Base-by-base conservation (phyloP, 2,797 vertebrate species). In the Leucoraja ocellata region DNA sequence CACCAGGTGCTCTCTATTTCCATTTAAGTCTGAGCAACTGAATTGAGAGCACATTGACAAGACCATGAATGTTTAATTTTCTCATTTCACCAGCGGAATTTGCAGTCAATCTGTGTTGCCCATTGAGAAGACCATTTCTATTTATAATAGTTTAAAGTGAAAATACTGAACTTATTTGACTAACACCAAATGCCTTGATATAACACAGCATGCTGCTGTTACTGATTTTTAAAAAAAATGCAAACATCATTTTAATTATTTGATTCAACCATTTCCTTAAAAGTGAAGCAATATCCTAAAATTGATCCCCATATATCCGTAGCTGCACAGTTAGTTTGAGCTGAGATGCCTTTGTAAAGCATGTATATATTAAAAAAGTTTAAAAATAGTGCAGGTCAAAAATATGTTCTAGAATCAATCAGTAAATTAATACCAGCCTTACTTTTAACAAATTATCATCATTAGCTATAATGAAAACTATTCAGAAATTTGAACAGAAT, bases 41-140 rank as follows among this genome's bases (percentile, higher is more conserved):
- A 88, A 68, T 68, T 68, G 61, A 88, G n/a, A 28, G n/a, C 61
- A 88, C 61, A 21, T 6, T 88, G n/a, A 88, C n/a, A 65, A 88
- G 83, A 65, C 83, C n/a, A 88, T 88, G 10, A 88, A 88, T 63
- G 65, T 36, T 68, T 68, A 88, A 88, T 36, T 36, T 88, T 65
- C 2, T 88, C n/a, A 88, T 65, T 88, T 68, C 61, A 65, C 1
- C 21, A 8, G 2, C 36, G 16, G 61, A 68, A 88, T 65, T 65
- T 86, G 58, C 83, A 86, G 6, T 65, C 28, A 88, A 88, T 65
- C 61, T 88, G 58, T 13, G 61, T 86, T 88, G 83, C 4, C n/a
- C 32, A 32, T 63, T 88, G 84, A 88, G 84, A 88, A 88, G 8
- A 8, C 36, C n/a, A 36, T 32, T 68, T 88, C 63, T 88, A 36